phyloP scores from a whole-genome alignment of 1,140 invertebrate species.

The Danaus plexippus region DNA sequence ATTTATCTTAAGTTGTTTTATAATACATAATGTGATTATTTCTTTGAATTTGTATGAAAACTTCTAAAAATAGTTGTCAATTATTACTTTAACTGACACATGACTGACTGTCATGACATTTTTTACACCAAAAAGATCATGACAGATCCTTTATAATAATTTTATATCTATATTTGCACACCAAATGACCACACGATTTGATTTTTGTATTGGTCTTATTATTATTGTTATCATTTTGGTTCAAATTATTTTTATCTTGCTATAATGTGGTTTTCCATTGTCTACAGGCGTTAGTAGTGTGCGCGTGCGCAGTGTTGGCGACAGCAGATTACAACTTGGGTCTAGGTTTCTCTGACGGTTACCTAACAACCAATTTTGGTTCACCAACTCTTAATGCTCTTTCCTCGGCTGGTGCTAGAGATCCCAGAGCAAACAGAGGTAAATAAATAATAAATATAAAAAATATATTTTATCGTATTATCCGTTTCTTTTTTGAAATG shows the following conservation, averaged over 20 bases:
- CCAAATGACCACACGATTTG: not conserved
- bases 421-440: conserved; percentile 66
- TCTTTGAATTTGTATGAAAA: too few relatives aligned
- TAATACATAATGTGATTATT: too few relatives aligned
- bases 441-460: conserved; percentile 5
- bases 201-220: not conserved
- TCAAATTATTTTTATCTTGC: too few relatives aligned
- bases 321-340: conserved; percentile 54
- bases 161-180: too few relatives aligned
- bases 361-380: conserved; percentile 45
- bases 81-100: too few relatives aligned
- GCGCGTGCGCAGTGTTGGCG: conserved; percentile 47
- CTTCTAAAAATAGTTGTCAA: too few relatives aligned
- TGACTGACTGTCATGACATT: not conserved
- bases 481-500: too few relatives aligned
- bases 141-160: too few relatives aligned
- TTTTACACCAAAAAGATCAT: not conserved
- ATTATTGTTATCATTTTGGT: not conserved
- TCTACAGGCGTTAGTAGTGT: conserved; percentile 54
- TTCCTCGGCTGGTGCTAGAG: conserved; percentile 42
- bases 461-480: too few relatives aligned
- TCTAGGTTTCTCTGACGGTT: conserved; percentile 41
- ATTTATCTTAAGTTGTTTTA: too few relatives aligned
- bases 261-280: conserved; percentile 28
- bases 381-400: conserved; percentile 35